Base-by-base conservation (phyloP, 2,113 vertebrate genomes). In the Cebidichthys violaceus region DNA sequence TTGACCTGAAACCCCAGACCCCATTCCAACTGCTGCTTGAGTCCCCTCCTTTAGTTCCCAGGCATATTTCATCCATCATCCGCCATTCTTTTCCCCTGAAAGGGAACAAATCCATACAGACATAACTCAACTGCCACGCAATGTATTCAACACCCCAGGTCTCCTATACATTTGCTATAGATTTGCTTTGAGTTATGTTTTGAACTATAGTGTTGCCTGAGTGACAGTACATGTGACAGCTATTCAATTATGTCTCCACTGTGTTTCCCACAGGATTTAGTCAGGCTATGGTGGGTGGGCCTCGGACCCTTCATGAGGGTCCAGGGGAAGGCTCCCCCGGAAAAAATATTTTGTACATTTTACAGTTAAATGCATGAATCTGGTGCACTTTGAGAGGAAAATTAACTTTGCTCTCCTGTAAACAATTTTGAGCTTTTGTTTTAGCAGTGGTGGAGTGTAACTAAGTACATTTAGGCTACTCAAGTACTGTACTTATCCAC, bases 21-120 rank as follows among this genome's bases (percentile, higher is more conserved):
- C 43, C 47, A 18, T 54, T 11, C 20, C 18, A 8, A 68, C 52
- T 80, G 31, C 61, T 64, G 54, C 10, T 24, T n/a, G 31, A 81
- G 67, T 57, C 70, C 62, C 39, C 29, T 70, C 62, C 37, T 77
- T 54, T 66, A 72, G 59, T 66, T 77, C 57, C 27, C 64, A 75
- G 54, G 29, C 57, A 1, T 18, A 50, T 72, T 79, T 61, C 39
- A 54, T 77, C 62, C 37, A 60, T 73, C 64, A 65, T 66, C 66
- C 39, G 39, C 11, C 31, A 55, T 61, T 79, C 24, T 73, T 77
- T 64, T 67, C 45, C 6, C 22, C 57, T 62, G 22, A 67, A 65
- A 82, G 50, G 66, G 29, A 89, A 79, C 33, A 9, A 43, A 60
- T 81, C 47, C 73, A 81, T 24, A 72, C 70, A 87, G 77, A 68